A percentile compares a stretch with the other conserved stretches of the same genome.
These are phyloP conservation scores for Euschistus heros DNA, from an alignment of 1,140 invertebrate species.

Conservation along the genomic window DNA sequence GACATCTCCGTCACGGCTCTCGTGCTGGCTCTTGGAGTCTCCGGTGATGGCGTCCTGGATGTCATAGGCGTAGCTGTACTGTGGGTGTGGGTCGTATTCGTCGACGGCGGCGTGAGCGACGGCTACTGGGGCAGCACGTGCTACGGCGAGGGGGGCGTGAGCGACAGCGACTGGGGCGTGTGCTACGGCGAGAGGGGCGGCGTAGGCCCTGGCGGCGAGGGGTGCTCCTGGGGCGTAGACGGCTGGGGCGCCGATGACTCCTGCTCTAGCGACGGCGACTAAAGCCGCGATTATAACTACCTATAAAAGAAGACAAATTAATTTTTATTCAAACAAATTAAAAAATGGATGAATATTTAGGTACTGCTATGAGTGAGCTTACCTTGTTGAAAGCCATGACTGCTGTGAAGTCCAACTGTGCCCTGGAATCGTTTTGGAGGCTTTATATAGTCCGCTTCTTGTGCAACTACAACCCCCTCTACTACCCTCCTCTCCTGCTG, in stretches of 20 bases:
- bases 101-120: constrained; percentile 27
- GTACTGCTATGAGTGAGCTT: too few relatives aligned
- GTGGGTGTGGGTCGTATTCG: constrained; percentile 39
- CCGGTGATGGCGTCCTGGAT: constrained; percentile 31
- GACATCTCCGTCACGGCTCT: constrained; percentile 33
- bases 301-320: constrained; percentile 23
- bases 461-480: too few relatives aligned
- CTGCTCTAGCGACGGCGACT: constrained; percentile 32
- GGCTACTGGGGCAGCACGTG: constrained; percentile 15
- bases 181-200: constrained; percentile 12
- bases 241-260: constrained; percentile 29
- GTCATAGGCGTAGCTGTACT: constrained; percentile 31
- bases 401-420: too few relatives aligned
- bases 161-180: background rate
- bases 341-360: too few relatives aligned
- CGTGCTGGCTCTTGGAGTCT: constrained; percentile 32
- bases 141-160: constrained; percentile 7
- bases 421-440: too few relatives aligned
- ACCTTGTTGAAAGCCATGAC: too few relatives aligned
- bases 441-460: too few relatives aligned
- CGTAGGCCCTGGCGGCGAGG: constrained; percentile 22
- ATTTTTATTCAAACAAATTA: background rate
- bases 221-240: constrained; percentile 29
- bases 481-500: too few relatives aligned
- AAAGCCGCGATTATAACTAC: constrained; percentile 32